Evolutionary conservation across 2,113 vertebrate genomes (phyloP), one percentile per base, ranked within the genome.

Genomic region (Tachuris rubrigastra): DNA sequence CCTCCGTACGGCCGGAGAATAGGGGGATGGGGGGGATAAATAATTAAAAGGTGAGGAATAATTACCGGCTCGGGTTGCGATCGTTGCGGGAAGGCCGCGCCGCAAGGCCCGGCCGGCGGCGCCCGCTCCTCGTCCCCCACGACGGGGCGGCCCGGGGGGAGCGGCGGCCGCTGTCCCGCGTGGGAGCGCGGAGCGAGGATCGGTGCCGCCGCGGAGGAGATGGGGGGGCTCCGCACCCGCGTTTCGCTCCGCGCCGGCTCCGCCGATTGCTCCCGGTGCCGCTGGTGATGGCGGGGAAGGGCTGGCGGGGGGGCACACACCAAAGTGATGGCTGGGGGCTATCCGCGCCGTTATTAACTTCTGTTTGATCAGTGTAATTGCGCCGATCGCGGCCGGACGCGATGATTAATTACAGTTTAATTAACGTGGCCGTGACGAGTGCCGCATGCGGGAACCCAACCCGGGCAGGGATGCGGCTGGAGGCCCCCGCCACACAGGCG

Each of bases 11-110:
- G 76, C 67, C 22, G 68, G 27, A 35, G 83, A 63, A 27, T 3
- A 8, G 10, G 13, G 55, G 20, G 33, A 22, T 47, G 95, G 96
- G 95, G 83, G 96, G 50, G 41, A 97, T 98, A 96, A 98, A 99
- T 99, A 99, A 99, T 99, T 98, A 98, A 99, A 96, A 98, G 93
- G 97, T 98, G 96, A 98, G 96, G 98, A 98, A 99, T 99, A 99
- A 99, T 99, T 99, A 99, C 98, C 98, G 98, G 98, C 97, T 96
- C 98, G 97, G 98, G 98, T 98, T 99, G 98, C 99, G 98, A 98
- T 99, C 99, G 97, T 96, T 97, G 98, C 79, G 83, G 91, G 75
- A 75, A 91, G 81, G 79, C 95, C 72, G 49, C 69, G n/a, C 92
- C 52, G 90, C 96, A 97, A 89, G 97, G 96, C 96, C 96, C 83